These are phyloP conservation scores for Parnassius glacialis DNA, from an alignment of 2,888 invertebrate species.

Conservation along the genomic window DNA sequence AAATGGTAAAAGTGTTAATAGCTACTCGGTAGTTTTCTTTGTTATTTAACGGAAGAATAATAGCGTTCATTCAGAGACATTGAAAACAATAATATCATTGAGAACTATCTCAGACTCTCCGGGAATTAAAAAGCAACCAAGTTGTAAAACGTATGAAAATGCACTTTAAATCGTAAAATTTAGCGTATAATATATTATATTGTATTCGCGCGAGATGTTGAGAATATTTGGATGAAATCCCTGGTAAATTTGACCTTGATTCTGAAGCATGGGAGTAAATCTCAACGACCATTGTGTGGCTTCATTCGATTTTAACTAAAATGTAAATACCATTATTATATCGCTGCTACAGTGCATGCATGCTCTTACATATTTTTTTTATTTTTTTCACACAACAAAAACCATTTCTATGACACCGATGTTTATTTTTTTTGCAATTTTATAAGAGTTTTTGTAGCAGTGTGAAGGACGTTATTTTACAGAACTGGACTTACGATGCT, in stretches of 20 bases:
- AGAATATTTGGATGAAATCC: conserved; percentile 62
- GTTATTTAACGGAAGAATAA: conserved; percentile 66
- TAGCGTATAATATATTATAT: conserved; percentile 3
- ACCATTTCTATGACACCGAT: not conserved
- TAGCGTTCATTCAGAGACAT: conserved; percentile 59
- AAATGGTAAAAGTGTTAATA: conserved; percentile 4
- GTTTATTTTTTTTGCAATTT: not conserved
- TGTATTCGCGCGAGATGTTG: conserved; percentile 26
- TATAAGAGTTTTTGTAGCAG: too few relatives aligned
- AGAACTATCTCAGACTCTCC: conserved; percentile 69
- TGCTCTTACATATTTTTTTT: not conserved
- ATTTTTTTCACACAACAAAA: not conserved
- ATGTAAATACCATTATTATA: not conserved
- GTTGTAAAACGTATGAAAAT: conserved; percentile 23
- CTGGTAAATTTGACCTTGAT: conserved; percentile 75
- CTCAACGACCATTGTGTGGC: conserved; percentile 62
- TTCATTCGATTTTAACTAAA: conserved; percentile 69
- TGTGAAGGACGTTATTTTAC: too few relatives aligned
- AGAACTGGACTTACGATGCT: too few relatives aligned
- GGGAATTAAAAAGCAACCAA: conserved; percentile 38
- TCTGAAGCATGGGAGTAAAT: conserved; percentile 60
- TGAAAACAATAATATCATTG: conserved; percentile 69
- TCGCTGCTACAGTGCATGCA: not conserved
- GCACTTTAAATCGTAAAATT: conserved; percentile 24
- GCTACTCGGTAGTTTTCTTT: conserved; percentile 43